Conservation (phyloP, 2,113 vertebrate genomes). For the Dolichotis patagonum region DNA sequence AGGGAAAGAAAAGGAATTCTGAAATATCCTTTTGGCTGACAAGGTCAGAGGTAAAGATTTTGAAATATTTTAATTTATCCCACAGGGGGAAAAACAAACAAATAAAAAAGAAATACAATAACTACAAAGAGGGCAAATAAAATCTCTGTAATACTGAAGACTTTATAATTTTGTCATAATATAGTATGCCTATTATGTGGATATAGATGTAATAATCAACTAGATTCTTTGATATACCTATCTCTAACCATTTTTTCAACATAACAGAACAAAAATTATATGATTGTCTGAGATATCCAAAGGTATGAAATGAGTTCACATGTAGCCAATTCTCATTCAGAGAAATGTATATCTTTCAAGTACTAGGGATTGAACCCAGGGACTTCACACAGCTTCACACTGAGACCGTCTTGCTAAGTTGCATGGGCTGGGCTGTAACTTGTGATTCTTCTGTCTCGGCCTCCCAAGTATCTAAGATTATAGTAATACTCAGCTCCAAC, state of each 20-base stretch:
- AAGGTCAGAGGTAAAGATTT: slow-evolving; percentile 60
- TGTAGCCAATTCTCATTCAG: slow-evolving; percentile 4
- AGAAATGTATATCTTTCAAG: neutral
- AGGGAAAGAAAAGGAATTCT: slow-evolving; percentile 66
- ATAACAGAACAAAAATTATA: slow-evolving; percentile 31
- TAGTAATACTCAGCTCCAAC: neutral
- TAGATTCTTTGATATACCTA: slow-evolving; percentile 23
- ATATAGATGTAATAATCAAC: neutral
- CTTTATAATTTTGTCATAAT: slow-evolving; percentile 7
- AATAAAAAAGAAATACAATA: neutral
- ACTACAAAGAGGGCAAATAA: slow-evolving; percentile 28
- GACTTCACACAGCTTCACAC: neutral
- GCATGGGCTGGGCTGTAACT: neutral
- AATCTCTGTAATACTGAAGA: neutral
- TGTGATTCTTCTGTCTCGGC: neutral
- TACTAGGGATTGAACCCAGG: neutral
- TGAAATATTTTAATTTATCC: slow-evolving; percentile 53
- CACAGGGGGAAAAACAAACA: neutral
- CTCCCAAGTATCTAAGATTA: neutral
- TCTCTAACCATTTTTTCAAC: slow-evolving; percentile 34
- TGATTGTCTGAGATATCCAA: neutral
- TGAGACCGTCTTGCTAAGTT: neutral
- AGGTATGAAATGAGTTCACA: slow-evolving; percentile 31
- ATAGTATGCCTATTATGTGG: neutral
- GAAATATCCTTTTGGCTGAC: slow-evolving; percentile 63